Conservation (phyloP, 2,888 invertebrate species). For the Tenthredo scrophulariae region DNA sequence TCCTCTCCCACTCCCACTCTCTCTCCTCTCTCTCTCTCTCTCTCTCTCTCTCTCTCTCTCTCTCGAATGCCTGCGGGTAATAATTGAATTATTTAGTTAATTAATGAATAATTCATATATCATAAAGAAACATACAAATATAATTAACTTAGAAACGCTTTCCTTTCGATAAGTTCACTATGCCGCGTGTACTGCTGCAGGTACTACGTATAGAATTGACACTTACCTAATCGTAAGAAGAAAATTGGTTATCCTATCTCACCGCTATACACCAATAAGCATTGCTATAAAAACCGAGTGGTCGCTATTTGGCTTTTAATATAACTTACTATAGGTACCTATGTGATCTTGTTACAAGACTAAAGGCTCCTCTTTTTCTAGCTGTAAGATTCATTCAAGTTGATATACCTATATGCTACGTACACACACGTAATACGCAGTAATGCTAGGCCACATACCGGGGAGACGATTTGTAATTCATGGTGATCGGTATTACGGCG, state of each 20-base stretch:
- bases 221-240: slow-evolving; percentile 21
- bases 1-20: too few species aligned
- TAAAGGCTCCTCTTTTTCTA: neutral
- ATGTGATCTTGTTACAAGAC: neutral
- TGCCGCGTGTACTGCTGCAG: neutral
- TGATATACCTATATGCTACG: neutral
- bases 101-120: slow-evolving; percentile 4
- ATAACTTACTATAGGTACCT: neutral
- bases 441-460: neutral
- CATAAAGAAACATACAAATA: neutral
- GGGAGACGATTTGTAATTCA: neutral
- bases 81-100: neutral
- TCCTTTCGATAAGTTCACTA: neutral
- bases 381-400: neutral
- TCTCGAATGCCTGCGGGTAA: neutral
- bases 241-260: slow-evolving; percentile 5
- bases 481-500: neutral
- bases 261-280: slow-evolving; percentile 12
- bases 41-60: neutral
- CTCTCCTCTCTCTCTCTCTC: neutral
- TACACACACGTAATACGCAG: slow-evolving; percentile 16
- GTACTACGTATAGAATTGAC: slow-evolving; percentile 16
- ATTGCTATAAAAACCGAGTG: slow-evolving; percentile 31
- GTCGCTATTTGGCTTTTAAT: slow-evolving; percentile 11
- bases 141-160: neutral